Conservation (phyloP, 2,888 invertebrate genomes). For the Idaea dimidiata region DNA sequence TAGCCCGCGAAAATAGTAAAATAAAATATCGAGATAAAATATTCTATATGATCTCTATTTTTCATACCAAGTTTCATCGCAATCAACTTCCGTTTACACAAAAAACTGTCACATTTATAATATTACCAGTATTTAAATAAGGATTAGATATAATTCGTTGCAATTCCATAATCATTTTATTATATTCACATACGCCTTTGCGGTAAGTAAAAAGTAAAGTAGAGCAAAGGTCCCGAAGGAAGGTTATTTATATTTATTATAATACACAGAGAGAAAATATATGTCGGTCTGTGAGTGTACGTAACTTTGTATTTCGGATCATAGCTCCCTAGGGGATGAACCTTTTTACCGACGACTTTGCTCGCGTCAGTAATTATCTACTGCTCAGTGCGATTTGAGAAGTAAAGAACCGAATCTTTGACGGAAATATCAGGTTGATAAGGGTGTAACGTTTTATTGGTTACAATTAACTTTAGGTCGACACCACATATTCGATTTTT, state of each 20-base stretch:
- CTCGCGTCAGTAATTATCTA: not conserved
- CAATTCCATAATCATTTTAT: no score
- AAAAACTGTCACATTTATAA: no score
- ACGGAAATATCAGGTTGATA: not conserved
- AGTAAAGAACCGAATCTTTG: not conserved
- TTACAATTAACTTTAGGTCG: no score
- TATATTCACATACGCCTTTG: not conserved
- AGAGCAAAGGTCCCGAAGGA: not conserved
- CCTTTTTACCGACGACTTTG: not conserved
- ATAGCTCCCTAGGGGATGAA: not conserved
- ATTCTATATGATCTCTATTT: no score
- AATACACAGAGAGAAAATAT: not conserved
- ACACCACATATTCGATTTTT: no score
- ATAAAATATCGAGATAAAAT: no score
- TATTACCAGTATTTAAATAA: not conserved
- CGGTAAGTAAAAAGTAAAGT: not conserved
- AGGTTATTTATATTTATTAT: not conserved
- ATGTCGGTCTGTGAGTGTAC: not conserved
- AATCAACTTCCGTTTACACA: no score
- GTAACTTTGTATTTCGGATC: not conserved
- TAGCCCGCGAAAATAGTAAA: no score
- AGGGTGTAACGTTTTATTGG: no score
- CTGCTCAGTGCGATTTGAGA: not conserved
- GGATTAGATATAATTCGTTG: not conserved
- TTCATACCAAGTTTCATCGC: no score